Evolutionary conservation across 2,888 invertebrate species (phyloP).

Genomic region (Cataglyphis livida): DNA sequence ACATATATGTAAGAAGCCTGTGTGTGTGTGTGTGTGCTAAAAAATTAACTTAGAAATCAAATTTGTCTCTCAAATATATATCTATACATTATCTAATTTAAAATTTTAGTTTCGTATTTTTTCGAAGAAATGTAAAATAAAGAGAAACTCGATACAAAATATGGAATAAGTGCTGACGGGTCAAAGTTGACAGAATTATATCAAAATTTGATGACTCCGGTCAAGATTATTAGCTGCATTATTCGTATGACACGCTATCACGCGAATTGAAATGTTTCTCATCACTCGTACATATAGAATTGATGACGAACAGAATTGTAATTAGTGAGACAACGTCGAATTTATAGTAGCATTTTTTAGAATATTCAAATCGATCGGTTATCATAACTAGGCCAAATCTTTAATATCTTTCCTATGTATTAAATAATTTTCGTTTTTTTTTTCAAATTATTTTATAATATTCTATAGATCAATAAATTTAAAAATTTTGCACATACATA

Average conservation of each 20-base stretch:
- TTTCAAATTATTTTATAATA: neutral
- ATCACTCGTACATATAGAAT: constrained; percentile 46
- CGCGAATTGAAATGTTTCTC: constrained; percentile 39
- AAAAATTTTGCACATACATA: no score
- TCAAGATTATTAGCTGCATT: constrained; percentile 31
- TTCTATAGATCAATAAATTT: neutral
- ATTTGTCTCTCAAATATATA: neutral
- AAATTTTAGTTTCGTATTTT: neutral
- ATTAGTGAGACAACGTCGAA: constrained; percentile 72
- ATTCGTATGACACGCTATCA: constrained; percentile 31
- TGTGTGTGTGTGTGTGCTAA: neutral
- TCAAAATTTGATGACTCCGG: constrained; percentile 35
- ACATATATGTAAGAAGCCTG: no score
- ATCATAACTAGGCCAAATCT: constrained; percentile 42
- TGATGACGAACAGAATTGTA: constrained; percentile 57
- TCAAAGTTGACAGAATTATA: constrained; percentile 23
- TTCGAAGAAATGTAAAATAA: neutral
- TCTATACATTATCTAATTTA: neutral
- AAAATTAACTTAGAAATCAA: neutral
- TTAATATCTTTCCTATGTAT: neutral
- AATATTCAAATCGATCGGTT: constrained; percentile 29
- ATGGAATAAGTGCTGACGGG: neutral
- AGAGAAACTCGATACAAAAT: neutral
- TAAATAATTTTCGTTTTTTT: constrained; percentile 1
- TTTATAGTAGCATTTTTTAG: constrained; percentile 66